These are phyloP conservation scores for Forficula auricularia DNA, from an alignment of 1,140 invertebrate species.

Conservation along the genomic window DNA sequence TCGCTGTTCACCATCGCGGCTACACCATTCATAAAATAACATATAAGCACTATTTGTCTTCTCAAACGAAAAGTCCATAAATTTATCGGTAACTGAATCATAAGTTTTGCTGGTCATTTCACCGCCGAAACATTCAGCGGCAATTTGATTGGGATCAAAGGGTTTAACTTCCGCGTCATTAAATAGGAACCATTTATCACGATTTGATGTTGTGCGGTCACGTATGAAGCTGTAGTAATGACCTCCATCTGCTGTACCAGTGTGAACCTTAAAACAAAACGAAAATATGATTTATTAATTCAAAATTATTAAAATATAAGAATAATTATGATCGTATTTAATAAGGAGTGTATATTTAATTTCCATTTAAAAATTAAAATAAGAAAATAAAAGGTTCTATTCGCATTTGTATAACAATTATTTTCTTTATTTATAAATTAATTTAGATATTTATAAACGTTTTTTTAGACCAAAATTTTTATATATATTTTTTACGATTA, in stretches of 20 bases:
- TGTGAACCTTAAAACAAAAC: constrained; percentile 41
- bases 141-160: constrained; percentile 85
- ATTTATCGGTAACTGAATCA: constrained; percentile 87
- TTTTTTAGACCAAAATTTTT: too few relatives aligned
- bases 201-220: constrained; percentile 39
- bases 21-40: constrained; percentile 78
- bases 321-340: too few relatives aligned
- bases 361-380: too few relatives aligned
- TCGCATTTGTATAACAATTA: too few relatives aligned
- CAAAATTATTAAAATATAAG: too few relatives aligned
- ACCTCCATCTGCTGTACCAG: constrained; percentile 87
- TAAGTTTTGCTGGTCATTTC: constrained; percentile 96
- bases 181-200: constrained; percentile 84
- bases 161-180: constrained; percentile 93
- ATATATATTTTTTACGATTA: too few relatives aligned
- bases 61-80: constrained; percentile 93
- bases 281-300: too few relatives aligned
- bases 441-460: too few relatives aligned
- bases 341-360: too few relatives aligned
- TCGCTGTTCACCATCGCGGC: constrained; percentile 10
- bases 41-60: constrained; percentile 96
- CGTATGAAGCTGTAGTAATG: constrained; percentile 95
- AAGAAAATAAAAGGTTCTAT: too few relatives aligned
- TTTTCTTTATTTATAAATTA: too few relatives aligned
- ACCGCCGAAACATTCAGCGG: constrained; percentile 87